Percentiles rank a stretch among this genome's conserved stretches.
These are phyloP conservation scores for Mythimna impura DNA, from an alignment of 2,888 invertebrate species.

Conservation along the genomic window DNA sequence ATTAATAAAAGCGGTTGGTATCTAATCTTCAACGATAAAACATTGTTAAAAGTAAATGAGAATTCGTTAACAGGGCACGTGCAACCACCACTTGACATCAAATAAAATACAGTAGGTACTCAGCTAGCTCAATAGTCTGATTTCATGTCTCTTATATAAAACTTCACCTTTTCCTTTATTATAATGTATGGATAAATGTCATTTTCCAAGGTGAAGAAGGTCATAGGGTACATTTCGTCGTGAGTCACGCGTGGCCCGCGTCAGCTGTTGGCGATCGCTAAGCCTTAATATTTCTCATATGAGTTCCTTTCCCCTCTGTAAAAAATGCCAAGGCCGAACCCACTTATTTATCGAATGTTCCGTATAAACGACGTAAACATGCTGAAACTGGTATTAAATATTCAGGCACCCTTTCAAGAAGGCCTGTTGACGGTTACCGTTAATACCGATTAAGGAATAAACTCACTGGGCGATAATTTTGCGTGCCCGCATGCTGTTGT, in stretches of 20 bases:
- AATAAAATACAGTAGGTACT: background rate
- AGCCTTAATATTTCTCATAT: conserved; percentile 86
- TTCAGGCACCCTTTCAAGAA: conserved; percentile 54
- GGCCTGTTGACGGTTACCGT: conserved; percentile 34
- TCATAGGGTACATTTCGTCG: conserved; percentile 74
- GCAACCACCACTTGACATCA: conserved; percentile 10
- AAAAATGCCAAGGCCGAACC: conserved; percentile 72
- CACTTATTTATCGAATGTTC: conserved; percentile 64
- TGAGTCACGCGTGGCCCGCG: conserved; percentile 80
- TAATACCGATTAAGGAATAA: conserved; percentile 32
- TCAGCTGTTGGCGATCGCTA: conserved; percentile 85
- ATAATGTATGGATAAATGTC: conserved; percentile 66
- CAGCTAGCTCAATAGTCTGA: background rate
- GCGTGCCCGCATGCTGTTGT: background rate
- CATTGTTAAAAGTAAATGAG: background rate
- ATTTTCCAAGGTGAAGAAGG: conserved; percentile 75
- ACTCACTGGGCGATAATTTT: background rate
- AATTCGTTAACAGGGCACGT: background rate
- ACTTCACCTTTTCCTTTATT: conserved; percentile 47
- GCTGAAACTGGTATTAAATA: conserved; percentile 66
- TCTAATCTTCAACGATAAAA: background rate
- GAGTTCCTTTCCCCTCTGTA: conserved; percentile 73
- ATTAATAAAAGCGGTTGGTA: background rate
- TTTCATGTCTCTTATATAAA: conserved; percentile 27
- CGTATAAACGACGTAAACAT: conserved; percentile 65